Evolutionary conservation across 1,140 invertebrate species (phyloP), one percentile per base, ranked within the genome.

Genomic region (Drosophila funebris): DNA sequence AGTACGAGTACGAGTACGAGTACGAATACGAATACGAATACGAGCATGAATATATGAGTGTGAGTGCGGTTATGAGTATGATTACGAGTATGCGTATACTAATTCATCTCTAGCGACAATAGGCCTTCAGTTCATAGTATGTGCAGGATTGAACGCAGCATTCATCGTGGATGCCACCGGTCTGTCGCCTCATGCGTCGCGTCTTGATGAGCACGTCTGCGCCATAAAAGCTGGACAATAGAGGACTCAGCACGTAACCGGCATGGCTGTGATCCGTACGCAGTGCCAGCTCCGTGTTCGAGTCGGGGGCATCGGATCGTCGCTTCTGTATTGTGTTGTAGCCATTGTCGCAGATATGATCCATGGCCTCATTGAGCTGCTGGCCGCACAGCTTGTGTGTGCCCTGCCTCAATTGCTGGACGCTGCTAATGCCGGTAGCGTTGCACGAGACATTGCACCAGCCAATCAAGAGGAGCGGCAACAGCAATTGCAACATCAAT

Each of bases 301-400:
- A 5, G 6, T 27, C 24, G 24, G 6, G 4, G 24, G 4, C 39
- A 14, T 29, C 54, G 24, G 11, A 14, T 0, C 64, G 64, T 31
- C 56, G 61, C 20, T 50, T 68, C 11, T 57, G 16, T 39, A 78
- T 43, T 1, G 72, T 31, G 20, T 88, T 84, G 46, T 68, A 88
- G 18, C 83, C 85, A 14, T 67, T 57, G 27, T 61, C 56, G 22
- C 87, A 90, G 29, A 77, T 78, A 46, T 57, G 6, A 6, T 87
- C 82, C 69, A 90, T 58, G 60, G 87, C 82, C 41, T 77, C 64
- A 43, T 76, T 74, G 18, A 90, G 67, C 0, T 52, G 60, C 1
- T 66, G 16, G 29, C 87, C 87, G 33, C 87, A 90, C 18, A 90
- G 60, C 31, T 83, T 90, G 57, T 90, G 85, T 41, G 31, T 58